phyloP scores from a whole-genome alignment of 2,888 invertebrate genomes.

The Orthosia gracilis region DNA sequence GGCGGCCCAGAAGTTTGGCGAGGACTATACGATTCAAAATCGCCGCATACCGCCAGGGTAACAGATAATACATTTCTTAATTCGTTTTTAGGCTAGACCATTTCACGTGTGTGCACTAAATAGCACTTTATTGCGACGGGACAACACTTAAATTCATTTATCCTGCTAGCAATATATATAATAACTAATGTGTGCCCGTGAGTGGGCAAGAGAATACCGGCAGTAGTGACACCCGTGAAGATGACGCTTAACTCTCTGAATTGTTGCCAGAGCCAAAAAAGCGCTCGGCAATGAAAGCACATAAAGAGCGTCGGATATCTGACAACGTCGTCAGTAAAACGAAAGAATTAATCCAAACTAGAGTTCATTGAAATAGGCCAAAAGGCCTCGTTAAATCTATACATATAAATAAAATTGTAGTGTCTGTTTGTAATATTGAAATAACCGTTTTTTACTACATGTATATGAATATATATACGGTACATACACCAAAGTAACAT shows the following conservation, averaged over 20 bases:
- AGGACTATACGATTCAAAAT: not conserved
- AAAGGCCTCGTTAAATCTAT: not conserved
- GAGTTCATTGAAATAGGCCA: not conserved
- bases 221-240: too few relatives aligned
- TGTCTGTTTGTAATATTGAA: too few relatives aligned
- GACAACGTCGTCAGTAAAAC: constrained; percentile 1
- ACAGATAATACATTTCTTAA: not conserved
- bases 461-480: too few relatives aligned
- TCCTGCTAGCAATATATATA: too few relatives aligned
- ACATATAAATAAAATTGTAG: too few relatives aligned
- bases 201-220: too few relatives aligned
- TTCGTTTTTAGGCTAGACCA: not conserved
- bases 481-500: too few relatives aligned
- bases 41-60: not conserved
- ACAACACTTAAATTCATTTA: not conserved
- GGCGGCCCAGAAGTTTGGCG: too few relatives aligned
- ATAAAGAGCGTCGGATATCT: not conserved
- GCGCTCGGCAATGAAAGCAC: not conserved
- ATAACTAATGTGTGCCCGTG: too few relatives aligned
- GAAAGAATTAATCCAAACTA: constrained; percentile 3
- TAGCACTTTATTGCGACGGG: not conserved
- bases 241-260: not conserved
- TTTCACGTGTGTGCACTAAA: constrained; percentile 1
- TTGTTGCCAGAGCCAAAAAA: not conserved
- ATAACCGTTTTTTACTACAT: too few relatives aligned